A percentile compares a stretch with the other conserved stretches of the same genome.
Evolutionary conservation across 2,797 vertebrate species (phyloP).

Genomic region (Chelon auratus): DNA sequence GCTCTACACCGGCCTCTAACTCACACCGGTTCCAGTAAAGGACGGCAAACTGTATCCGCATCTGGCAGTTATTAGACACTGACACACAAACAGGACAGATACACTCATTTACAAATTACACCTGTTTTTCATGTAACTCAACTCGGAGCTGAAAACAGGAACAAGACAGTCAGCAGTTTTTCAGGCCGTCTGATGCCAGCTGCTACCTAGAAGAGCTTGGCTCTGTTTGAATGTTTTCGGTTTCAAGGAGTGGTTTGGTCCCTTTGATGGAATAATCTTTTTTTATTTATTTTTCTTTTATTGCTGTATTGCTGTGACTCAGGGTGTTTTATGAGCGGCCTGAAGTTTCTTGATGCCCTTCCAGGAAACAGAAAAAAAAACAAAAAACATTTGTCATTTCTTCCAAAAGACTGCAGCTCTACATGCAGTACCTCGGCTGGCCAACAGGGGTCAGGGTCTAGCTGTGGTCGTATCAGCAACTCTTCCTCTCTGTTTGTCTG

Average conservation of each 20-base stretch:
- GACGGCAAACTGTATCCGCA: conserved; percentile 65
- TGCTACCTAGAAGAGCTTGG: conserved; percentile 57
- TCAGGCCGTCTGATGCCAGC: conserved; percentile 17
- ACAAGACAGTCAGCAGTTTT: conserved; percentile 38
- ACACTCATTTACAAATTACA: conserved; percentile 45
- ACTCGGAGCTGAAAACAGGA: conserved; percentile 2
- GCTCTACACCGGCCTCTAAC: background rate
- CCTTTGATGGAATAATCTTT: conserved; percentile 28
- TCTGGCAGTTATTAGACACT: conserved; percentile 79
- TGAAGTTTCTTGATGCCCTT: conserved; percentile 34
- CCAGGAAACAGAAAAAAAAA: conserved; percentile 63
- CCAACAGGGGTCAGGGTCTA: conserved; percentile 51
- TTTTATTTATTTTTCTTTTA: background rate
- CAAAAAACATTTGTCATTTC: conserved; percentile 53
- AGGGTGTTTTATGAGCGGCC: conserved; percentile 26
- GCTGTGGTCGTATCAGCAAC: background rate
- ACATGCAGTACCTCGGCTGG: background rate
- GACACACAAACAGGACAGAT: conserved; percentile 8
- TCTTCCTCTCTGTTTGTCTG: too few species aligned
- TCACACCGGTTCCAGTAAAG: conserved; percentile 53
- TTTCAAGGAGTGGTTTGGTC: conserved; percentile 12
- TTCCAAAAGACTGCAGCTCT: conserved; percentile 3
- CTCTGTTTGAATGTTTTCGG: background rate
- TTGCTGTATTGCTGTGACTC: conserved; percentile 35
- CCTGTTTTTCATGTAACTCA: conserved; percentile 50